Evolutionary conservation across 2,113 vertebrate species (phyloP).

Genomic region (Piaya cayana): DNA sequence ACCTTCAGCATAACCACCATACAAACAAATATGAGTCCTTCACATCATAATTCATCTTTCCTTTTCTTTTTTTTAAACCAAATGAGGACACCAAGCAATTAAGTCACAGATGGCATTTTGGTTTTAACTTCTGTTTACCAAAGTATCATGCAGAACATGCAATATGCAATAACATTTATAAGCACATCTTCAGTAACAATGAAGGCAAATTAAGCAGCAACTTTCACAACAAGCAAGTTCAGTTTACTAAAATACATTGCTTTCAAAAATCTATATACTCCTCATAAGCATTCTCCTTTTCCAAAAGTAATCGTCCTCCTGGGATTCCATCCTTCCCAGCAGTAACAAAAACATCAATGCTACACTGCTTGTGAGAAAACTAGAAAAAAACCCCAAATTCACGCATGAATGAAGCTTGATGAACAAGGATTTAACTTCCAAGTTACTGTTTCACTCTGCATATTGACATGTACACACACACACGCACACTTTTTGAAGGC

Average conservation of each 20-base stretch:
- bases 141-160: neutral
- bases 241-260: neutral
- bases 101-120: neutral
- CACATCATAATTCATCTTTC: neutral
- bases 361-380: neutral
- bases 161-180: neutral
- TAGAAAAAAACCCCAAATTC: neutral
- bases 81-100: neutral
- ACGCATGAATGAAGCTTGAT: neutral
- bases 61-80: neutral
- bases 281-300: neutral
- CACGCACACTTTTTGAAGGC: neutral
- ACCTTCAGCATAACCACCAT: neutral
- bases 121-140: neutral
- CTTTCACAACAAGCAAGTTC: neutral
- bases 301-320: neutral
- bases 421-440: conserved; percentile 7
- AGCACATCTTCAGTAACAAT: neutral
- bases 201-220: neutral
- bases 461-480: neutral
- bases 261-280: neutral
- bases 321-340: neutral
- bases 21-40: neutral
- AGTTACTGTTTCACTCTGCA: neutral
- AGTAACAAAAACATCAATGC: neutral